Percentiles rank a stretch among this genome's conserved stretches.
Evolutionary conservation across 1,140 invertebrate genomes (phyloP).

Genomic region (Octopus bimaculoides): DNA sequence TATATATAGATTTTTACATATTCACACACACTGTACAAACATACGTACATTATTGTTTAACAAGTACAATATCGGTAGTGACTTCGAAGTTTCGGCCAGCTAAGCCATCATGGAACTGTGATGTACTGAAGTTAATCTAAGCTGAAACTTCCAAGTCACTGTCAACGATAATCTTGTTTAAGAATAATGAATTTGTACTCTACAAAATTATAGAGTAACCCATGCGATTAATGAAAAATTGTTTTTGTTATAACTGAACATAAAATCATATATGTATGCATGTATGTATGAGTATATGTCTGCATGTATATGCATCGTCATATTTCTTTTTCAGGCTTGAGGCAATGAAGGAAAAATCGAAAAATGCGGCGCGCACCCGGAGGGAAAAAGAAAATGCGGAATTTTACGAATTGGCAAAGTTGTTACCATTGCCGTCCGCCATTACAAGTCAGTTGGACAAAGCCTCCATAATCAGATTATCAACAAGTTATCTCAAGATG

Average conservation of each 20-base stretch:
- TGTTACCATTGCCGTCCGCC: constrained; percentile 91
- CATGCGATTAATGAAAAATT: not conserved
- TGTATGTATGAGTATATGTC: not conserved
- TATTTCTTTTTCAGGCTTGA: constrained; percentile 10
- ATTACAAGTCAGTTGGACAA: constrained; percentile 98
- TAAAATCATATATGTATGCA: not conserved
- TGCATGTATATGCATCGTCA: not conserved
- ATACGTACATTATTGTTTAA: not conserved
- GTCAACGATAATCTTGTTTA: not conserved
- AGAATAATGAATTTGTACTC: not conserved
- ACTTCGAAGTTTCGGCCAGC: not conserved
- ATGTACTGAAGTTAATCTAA: not conserved
- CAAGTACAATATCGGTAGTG: not conserved
- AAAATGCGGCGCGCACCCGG: constrained; percentile 90
- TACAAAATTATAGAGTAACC: not conserved
- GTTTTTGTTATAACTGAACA: not conserved
- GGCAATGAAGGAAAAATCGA: constrained; percentile 84
- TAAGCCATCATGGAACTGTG: not conserved
- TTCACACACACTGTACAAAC: not conserved
- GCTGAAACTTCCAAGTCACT: not conserved
- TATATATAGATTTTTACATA: not conserved
- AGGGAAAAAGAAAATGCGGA: constrained; percentile 97
- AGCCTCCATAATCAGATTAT: constrained; percentile 96
- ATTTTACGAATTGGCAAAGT: constrained; percentile 97
- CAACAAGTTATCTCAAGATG: constrained; percentile 91